Evolutionary conservation across 2,888 invertebrate genomes (phyloP).

Genomic region (Gortyna flavago): DNA sequence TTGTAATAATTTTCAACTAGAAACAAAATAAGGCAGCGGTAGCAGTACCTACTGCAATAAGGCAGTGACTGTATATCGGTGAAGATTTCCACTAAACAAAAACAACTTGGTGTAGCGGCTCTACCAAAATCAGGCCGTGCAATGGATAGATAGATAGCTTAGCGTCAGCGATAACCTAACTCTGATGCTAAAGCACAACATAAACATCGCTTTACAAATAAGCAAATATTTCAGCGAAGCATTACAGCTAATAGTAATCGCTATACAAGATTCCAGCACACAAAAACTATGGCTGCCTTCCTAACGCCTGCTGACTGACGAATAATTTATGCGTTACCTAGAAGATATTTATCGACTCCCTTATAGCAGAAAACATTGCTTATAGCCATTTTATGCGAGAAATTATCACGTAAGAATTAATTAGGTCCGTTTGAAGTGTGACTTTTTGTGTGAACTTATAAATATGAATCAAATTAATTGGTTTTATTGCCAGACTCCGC

Average conservation of each 20-base stretch:
- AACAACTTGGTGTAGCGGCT: background rate
- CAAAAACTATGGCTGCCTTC: conserved; percentile 56
- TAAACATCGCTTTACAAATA: conserved; percentile 46
- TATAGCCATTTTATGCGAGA: conserved; percentile 51
- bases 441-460: conserved; percentile 48
- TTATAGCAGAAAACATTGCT: conserved; percentile 64
- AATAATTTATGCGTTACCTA: conserved; percentile 54
- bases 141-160: background rate
- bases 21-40: background rate
- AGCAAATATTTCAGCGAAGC: conserved; percentile 50
- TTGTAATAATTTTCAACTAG: background rate
- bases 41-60: too few species aligned
- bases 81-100: background rate
- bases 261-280: conserved; percentile 44
- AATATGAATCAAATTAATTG: conserved; percentile 59
- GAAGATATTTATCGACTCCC: conserved; percentile 56
- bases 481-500: conserved; percentile 33
- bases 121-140: background rate
- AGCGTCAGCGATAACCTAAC: background rate
- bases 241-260: conserved; percentile 50
- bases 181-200: conserved; percentile 1
- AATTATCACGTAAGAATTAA: conserved; percentile 51
- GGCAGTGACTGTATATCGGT: background rate
- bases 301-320: conserved; percentile 56
- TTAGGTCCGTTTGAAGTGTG: conserved; percentile 36